Conservation (phyloP, 2,888 invertebrate species). For the Epinotia demarniana region DNA sequence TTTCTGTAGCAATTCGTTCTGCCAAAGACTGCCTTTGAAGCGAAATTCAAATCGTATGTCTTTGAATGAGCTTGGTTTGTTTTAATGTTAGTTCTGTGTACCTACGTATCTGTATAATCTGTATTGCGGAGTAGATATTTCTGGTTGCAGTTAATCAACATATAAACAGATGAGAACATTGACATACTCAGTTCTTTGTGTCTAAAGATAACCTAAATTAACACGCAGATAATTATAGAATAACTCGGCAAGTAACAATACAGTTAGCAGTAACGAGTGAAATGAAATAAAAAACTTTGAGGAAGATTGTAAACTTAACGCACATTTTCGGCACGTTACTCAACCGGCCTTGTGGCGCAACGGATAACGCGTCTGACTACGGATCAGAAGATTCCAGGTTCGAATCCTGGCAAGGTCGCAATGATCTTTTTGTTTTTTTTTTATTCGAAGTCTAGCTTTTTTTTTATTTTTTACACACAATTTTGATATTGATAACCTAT, state of each 20-base stretch:
- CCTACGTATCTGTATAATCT: background rate
- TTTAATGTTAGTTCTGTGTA: background rate
- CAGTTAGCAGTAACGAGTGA: too few relatives aligned
- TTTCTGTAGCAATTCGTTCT: conserved; percentile 36
- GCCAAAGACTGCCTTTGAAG: conserved; percentile 37
- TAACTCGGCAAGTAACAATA: too few relatives aligned
- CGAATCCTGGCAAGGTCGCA: conserved; percentile 87
- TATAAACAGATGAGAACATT: conserved; percentile 2
- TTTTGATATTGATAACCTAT: background rate
- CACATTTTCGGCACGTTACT: background rate
- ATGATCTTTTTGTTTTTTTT: conserved; percentile 1
- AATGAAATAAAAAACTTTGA: too few relatives aligned
- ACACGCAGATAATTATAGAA: background rate
- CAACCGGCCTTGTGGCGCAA: conserved; percentile 44
- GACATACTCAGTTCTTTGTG: background rate
- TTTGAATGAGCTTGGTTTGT: conserved; percentile 9
- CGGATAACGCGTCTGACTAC: conserved; percentile 84
- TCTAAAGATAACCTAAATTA: background rate
- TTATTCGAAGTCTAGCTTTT: background rate
- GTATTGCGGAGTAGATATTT: background rate
- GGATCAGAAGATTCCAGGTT: conserved; percentile 88
- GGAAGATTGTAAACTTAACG: background rate
- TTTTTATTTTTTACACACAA: background rate
- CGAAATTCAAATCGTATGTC: conserved; percentile 23
- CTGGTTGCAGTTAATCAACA: conserved; percentile 13